A percentile compares a stretch with the other conserved stretches of the same genome.
phyloP scores from a whole-genome alignment of 2,113 vertebrate species.

The Oplegnathus fasciatus region DNA sequence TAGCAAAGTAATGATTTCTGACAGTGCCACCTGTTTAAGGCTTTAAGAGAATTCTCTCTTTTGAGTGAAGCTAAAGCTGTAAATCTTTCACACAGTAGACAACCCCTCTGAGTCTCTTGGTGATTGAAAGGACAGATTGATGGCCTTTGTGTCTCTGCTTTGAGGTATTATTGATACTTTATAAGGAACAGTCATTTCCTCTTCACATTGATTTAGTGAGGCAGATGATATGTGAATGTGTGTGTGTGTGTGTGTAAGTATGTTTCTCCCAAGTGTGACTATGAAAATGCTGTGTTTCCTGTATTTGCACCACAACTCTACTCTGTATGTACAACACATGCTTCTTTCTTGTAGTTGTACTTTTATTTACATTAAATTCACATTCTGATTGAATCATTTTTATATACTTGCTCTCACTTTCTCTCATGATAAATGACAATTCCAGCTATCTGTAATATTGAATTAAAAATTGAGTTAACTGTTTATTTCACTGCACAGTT shows the following conservation, averaged over 20 bases:
- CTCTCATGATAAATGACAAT: not conserved
- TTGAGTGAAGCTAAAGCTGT: conserved; percentile 41
- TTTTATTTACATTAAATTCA: not conserved
- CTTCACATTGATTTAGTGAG: conserved; percentile 35
- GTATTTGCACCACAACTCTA: not conserved
- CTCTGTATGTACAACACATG: not conserved
- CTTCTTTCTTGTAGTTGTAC: not conserved
- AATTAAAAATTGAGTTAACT: not conserved
- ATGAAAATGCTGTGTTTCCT: not conserved
- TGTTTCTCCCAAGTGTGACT: not conserved
- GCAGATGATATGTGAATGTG: conserved; percentile 29
- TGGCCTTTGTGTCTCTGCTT: conserved; percentile 36
- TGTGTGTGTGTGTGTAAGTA: not conserved
- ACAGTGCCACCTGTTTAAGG: conserved; percentile 31
- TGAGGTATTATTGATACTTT: conserved; percentile 37
- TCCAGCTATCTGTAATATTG: not conserved
- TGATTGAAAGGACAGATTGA: conserved; percentile 48
- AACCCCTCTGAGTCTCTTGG: conserved; percentile 6
- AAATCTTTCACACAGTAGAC: conserved; percentile 43
- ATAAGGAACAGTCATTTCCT: conserved; percentile 37
- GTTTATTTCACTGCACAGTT: not conserved
- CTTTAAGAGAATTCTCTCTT: conserved; percentile 37
- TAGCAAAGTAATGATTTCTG: conserved; percentile 44
- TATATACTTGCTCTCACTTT: not conserved
- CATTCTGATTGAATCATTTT: not conserved